Percentiles rank a stretch among this genome's conserved stretches.
Evolutionary conservation across 2,113 vertebrate species (phyloP).

Genomic region (Silurus meridionalis): DNA sequence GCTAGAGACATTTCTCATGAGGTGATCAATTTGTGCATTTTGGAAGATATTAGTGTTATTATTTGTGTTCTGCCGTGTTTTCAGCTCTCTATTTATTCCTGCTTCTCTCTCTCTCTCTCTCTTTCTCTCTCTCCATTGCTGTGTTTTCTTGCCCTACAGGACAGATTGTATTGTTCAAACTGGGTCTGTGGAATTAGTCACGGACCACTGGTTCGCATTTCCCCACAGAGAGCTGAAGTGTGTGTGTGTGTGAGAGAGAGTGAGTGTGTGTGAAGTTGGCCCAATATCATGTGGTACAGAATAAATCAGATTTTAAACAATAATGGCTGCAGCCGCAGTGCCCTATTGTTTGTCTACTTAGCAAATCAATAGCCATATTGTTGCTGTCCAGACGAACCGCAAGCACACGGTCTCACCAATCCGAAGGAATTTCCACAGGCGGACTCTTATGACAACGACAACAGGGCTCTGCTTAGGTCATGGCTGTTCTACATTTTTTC

Average conservation of each 20-base stretch:
- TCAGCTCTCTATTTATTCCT: neutral
- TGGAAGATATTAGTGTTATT: constrained; percentile 41
- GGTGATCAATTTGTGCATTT: constrained; percentile 24
- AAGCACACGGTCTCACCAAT: neutral
- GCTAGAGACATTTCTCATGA: neutral
- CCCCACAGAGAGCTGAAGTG: constrained; percentile 29
- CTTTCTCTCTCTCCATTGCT: neutral
- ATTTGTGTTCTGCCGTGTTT: constrained; percentile 26
- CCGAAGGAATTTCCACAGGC: neutral
- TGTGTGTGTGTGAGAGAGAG: constrained; percentile 21
- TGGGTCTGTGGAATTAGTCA: constrained; percentile 49
- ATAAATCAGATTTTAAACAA: constrained; percentile 36
- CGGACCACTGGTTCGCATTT: constrained; percentile 43
- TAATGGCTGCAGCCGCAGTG: constrained; percentile 21
- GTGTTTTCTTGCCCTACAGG: constrained; percentile 29
- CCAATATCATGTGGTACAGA: neutral
- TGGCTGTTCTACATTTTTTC: neutral
- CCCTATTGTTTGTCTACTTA: constrained; percentile 22
- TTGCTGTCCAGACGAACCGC: neutral
- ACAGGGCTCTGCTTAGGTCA: neutral
- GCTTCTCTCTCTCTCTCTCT: neutral
- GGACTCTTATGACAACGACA: neutral
- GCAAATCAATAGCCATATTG: constrained; percentile 22
- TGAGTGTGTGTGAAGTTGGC: constrained; percentile 24
- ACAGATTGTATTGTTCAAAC: constrained; percentile 53